Base-by-base conservation (phyloP, 2,113 vertebrate species). In the Oceanites oceanicus region DNA sequence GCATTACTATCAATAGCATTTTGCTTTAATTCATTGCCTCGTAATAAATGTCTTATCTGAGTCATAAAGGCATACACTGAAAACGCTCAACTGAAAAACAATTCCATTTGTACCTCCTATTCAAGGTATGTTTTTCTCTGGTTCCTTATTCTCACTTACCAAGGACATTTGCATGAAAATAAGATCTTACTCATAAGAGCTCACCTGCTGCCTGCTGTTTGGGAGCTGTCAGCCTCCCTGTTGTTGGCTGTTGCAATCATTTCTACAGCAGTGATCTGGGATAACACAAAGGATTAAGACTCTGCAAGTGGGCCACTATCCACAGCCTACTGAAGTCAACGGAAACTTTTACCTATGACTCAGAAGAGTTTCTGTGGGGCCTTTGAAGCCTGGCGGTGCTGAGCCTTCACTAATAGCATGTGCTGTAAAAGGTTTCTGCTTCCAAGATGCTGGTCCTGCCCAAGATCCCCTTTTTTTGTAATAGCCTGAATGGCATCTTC, bases 141-240 rank as follows among this genome's bases (percentile, higher is more conserved):
- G 62, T 67, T 95, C 53, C 56, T 96, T 95, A 86, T 93, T 97
- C 94, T 97, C 96, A 94, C 85, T 97, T 96, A 97, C 71, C 44
- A 71, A 95, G 79, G 82, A 83, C 45, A 97, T 97, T 97, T 97
- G 94, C 95, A 98, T 97, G 90, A 97, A 95, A 97, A 97, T 94
- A 94, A 96, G 79, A 73, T 95, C 91, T 93, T 90, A 77, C 82
- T 92, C 73, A 17, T 86, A 94, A 92, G 73, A 95, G 86, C 73
- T 97, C 95, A 96, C 94, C 94, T 95, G 83, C 94, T 96, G 94
- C 87, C 91, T 95, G 88, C 93, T 90, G 86, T 90, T 86, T 62
- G 62, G 90, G 79, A 91, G 89, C 81, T 82, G 38, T 80, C 89
- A 94, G 87, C 45, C 81, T 95, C 77, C 58, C 90, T 62, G 62